Percentiles rank a stretch among this genome's conserved stretches.
phyloP scores from a whole-genome alignment of 1,140 invertebrate species.

The Anoplophora glabripennis region DNA sequence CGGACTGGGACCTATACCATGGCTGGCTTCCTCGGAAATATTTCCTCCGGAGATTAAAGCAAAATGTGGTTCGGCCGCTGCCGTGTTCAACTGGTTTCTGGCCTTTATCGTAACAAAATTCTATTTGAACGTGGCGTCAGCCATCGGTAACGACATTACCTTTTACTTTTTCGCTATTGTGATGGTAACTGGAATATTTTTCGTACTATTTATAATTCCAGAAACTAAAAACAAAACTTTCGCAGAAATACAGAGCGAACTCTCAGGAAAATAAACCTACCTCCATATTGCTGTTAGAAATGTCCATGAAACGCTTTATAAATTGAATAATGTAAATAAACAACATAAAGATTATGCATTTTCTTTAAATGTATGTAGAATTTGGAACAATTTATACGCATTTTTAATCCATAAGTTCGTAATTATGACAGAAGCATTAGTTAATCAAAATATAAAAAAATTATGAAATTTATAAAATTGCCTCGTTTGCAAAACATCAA shows the following conservation, averaged over 20 bases:
- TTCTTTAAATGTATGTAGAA: no score
- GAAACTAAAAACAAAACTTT: slow-evolving; percentile 76
- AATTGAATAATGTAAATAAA: no score
- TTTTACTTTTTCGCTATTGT: slow-evolving; percentile 66
- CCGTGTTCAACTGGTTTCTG: slow-evolving; percentile 73
- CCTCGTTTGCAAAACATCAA: no score
- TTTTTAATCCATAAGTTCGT: no score
- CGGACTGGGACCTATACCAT: slow-evolving; percentile 79
- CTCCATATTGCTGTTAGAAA: no score
- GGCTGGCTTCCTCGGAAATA: slow-evolving; percentile 73
- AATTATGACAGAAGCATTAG: no score
- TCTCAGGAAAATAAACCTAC: slow-evolving; percentile 37
- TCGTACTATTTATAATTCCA: slow-evolving; percentile 63
- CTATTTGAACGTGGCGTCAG: slow-evolving; percentile 54
- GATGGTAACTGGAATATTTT: slow-evolving; percentile 60
- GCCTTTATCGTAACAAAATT: slow-evolving; percentile 82
- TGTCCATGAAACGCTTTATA: no score
- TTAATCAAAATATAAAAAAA: no score
- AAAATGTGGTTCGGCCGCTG: slow-evolving; percentile 70
- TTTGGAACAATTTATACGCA: no score
- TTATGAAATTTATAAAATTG: no score
- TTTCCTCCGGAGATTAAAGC: slow-evolving; percentile 75
- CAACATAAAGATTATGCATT: no score
- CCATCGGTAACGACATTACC: slow-evolving; percentile 53
- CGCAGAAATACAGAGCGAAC: slow-evolving; percentile 68